Evolutionary conservation across 1,140 invertebrate genomes (phyloP), one percentile per base, ranked within the genome.

Genomic region (Formica exsecta): DNA sequence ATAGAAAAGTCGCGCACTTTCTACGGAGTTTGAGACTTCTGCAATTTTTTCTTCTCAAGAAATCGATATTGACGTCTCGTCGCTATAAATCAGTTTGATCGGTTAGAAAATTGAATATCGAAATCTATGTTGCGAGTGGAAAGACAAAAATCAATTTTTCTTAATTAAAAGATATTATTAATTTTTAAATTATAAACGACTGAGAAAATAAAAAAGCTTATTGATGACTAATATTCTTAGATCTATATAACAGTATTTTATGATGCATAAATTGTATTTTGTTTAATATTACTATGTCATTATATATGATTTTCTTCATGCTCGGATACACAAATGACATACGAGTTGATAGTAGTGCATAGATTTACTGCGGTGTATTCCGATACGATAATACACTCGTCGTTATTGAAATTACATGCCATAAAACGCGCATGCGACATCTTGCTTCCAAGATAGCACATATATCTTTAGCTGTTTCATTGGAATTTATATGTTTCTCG

Each of bases 361-460:
- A 70, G 48, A 70, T 80, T 80, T 70, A 80, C 5, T n/a, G 22
- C 9, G 32, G 9, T 68, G 57, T 57, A 80, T 41, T 77, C 19
- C 62, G 22, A 77, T 62, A 57, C 16, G 83, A 76, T 85, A 85
- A 85, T 85, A 54, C 36, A 75, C 61, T 85, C 73, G 22, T 75
- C 73, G 61, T 75, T 74, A 86, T 86, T 86, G 84, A 86, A 86
- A 86, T 66, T 86, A 79, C 84, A 57, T n/a, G 51, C 36, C 64
- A 79, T 80, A 80, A 80, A 64, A 54, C 25, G 65, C 59, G 59
- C 9, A 22, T 36, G 29, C 51, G 74, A 86, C 76, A 68, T 44
- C 54, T 64, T 71, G 66, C 73, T 44, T 54, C 62, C 32, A 44
- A 44, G 64, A 57, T 65, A 70, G 77, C 77, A 22, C 57, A 44